Base-by-base conservation (phyloP, 2,888 invertebrate species). In the Drosophila maculinotata region DNA sequence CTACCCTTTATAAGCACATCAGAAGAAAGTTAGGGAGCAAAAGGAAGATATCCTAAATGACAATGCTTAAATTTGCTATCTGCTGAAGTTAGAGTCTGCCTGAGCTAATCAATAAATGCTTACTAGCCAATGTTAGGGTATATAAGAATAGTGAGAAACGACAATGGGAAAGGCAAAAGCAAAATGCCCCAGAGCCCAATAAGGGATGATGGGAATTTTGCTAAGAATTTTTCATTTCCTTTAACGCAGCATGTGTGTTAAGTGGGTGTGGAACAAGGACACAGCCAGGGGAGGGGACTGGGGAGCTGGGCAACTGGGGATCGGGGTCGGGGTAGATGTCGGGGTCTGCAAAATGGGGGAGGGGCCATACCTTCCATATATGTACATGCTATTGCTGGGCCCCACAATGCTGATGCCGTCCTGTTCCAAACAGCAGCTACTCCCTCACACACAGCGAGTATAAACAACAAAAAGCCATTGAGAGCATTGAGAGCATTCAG, bases 191-290 rank as follows among this genome's bases (percentile, higher is more conserved):
- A 67, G 83, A 83, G 83, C 79, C 70, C 84, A 75, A 86, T 83
- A 84, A 83, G 87, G 87, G 86, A 83, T 83, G 83, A 83, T 83
- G 81, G 84, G 83, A 86, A 83, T 83, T 86, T 83, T 57, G 69
- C 75, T 79, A 86, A 81, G 83, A 83, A 86, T 83, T 83, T 83
- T 83, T 83, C 83, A 83, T 83, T 83, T 83, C 83, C 83, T 83
- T 79, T 72, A 72, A 69, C 79, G 49, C 68, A 48, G 33, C 47
- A 64, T 62, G 54, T 70, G 45, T 48, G 62, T 58, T 49, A 62
- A 73, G 66, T 54, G 59, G 57, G 28, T 17, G 51, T 44, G 59
- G 51, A 45, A n/a, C 3, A 38, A 20, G n/a, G 44, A 2, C 28
- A 9, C 5, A 10, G 9, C 17, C 1, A 25, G n/a, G 42, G 26